Conservation (phyloP, 2,888 invertebrate species). For the Epinotia brunnichana region DNA sequence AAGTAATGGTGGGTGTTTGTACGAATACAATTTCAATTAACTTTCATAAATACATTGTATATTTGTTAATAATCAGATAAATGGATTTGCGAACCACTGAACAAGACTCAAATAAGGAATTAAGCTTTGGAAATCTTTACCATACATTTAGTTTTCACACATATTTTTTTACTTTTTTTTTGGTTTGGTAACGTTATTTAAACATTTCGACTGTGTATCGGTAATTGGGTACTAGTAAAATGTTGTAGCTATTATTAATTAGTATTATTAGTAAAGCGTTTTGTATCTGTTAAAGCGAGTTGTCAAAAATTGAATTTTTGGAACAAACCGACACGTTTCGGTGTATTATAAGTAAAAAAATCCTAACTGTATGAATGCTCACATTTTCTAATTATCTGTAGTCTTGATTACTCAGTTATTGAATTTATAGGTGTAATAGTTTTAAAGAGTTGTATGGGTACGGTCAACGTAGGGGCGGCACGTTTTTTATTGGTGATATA, state of each 20-base stretch:
- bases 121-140: conserved; percentile 56
- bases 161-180: conserved; percentile 36
- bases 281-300: conserved; percentile 49
- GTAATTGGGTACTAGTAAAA: conserved; percentile 60
- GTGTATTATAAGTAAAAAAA: conserved; percentile 58
- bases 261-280: conserved; percentile 50
- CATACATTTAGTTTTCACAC: conserved; percentile 32
- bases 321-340: conserved; percentile 42
- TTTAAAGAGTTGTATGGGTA: conserved; percentile 67
- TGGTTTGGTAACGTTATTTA: not conserved
- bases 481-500: conserved; percentile 69
- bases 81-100: conserved; percentile 68
- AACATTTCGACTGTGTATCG: conserved; percentile 44
- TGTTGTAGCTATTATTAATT: conserved; percentile 57
- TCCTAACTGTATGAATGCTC: conserved; percentile 81
- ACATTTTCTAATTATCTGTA: conserved; percentile 78
- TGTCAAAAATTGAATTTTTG: conserved; percentile 46
- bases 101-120: conserved; percentile 61
- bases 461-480: conserved; percentile 74
- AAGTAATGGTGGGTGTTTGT: conserved; percentile 28
- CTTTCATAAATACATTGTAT: conserved; percentile 38
- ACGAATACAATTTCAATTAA: conserved; percentile 32
- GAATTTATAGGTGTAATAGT: conserved; percentile 80
- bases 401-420: conserved; percentile 76
- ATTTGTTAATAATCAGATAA: conserved; percentile 34